Evolutionary conservation across 2,113 vertebrate genomes (phyloP).

Genomic region (Ahaetulla prasina): DNA sequence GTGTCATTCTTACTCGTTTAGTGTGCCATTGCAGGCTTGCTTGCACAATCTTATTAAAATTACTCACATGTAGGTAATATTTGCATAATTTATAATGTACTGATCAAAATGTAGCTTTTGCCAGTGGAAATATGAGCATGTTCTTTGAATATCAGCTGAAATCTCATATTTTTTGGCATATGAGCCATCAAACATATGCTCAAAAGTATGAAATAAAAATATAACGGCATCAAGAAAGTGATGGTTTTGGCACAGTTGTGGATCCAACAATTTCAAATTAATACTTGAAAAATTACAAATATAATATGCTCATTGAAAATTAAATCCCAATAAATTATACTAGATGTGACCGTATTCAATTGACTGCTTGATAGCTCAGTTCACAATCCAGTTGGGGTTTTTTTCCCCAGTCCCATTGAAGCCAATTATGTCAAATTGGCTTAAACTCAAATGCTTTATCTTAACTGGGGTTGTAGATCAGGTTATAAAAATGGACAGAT

Average conservation of each 20-base stretch:
- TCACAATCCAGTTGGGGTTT: background rate
- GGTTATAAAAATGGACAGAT: background rate
- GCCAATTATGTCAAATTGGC: slow-evolving; percentile 12
- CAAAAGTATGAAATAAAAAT: slow-evolving; percentile 51
- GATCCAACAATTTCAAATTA: slow-evolving; percentile 52
- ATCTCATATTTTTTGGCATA: slow-evolving; percentile 63
- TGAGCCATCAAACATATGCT: slow-evolving; percentile 66
- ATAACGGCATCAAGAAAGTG: slow-evolving; percentile 40
- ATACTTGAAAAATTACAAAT: slow-evolving; percentile 52
- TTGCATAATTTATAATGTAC: slow-evolving; percentile 61
- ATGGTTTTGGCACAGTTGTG: slow-evolving; percentile 55
- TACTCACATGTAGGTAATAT: slow-evolving; percentile 59
- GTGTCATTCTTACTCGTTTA: slow-evolving; percentile 58
- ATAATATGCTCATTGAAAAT: slow-evolving; percentile 43
- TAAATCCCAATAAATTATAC: slow-evolving; percentile 25
- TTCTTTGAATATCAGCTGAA: slow-evolving; percentile 67
- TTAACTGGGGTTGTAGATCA: slow-evolving; percentile 7
- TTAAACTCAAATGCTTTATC: slow-evolving; percentile 4
- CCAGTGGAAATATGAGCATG: slow-evolving; percentile 58
- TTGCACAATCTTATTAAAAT: slow-evolving; percentile 62
- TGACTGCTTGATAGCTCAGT: slow-evolving; percentile 25
- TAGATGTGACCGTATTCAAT: slow-evolving; percentile 34
- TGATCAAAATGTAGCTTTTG: slow-evolving; percentile 65
- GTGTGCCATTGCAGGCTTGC: slow-evolving; percentile 52
- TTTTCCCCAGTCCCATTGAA: background rate